Evolutionary conservation across 2,113 vertebrate genomes (phyloP), one percentile per base, ranked within the genome.

Genomic region (Elephantulus edwardii): DNA sequence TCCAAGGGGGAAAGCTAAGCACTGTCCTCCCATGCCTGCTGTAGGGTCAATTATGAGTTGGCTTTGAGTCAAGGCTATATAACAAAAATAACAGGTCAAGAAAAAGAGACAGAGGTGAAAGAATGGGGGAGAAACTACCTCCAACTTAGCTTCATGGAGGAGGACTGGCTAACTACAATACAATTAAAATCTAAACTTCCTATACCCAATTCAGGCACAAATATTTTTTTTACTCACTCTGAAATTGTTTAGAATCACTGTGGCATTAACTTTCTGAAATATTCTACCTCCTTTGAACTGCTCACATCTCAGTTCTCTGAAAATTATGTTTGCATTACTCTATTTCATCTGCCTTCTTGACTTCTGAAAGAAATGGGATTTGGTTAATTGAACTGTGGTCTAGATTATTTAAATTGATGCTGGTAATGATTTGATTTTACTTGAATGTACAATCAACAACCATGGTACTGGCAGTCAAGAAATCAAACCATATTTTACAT

Each of bases 351-450:
- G 78, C 52, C 87, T 78, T 93, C 86, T 92, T 81, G 56, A 86
- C 77, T 95, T 33, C 83, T 82, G 70, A 46, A 86, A 80, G 58
- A 44, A 50, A 74, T 40, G 46, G 75, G 83, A 66, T 94, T 91
- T 86, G 83, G 88, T 90, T 83, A 72, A 88, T 84, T 88, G 86
- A 93, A 35, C 50, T 40, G 44, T 76, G 50, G 54, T 88, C 56
- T 40, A 4, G 20, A 71, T 60, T 83, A 88, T n/a, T n/a, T n/a
- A n/a, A n/a, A n/a, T n/a, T n/a, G n/a, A n/a, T n/a, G n/a, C n/a
- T n/a, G n/a, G n/a, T n/a, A n/a, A n/a, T n/a, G n/a, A n/a, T n/a
- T n/a, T n/a, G n/a, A n/a, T n/a, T n/a, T n/a, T n/a, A n/a, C n/a
- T n/a, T n/a, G n/a, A n/a, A n/a, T n/a, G n/a, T n/a, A n/a, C n/a